These are phyloP conservation scores for Sphaerodactylus townsendi DNA, from an alignment of 2,113 vertebrate species.

Conservation along the genomic window DNA sequence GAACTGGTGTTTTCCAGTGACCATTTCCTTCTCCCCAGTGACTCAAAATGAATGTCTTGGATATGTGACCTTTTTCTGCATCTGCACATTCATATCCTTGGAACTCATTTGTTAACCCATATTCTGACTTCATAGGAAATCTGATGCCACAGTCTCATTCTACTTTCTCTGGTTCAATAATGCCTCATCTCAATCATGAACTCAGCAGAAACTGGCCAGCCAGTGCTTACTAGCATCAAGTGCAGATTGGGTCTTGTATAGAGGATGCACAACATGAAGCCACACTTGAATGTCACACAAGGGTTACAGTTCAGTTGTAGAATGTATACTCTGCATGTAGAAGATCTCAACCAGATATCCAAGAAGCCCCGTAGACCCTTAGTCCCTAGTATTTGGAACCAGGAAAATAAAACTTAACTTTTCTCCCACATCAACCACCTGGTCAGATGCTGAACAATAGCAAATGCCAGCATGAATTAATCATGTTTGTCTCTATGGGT, in stretches of 20 bases:
- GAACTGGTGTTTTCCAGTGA: slow-evolving; percentile 39
- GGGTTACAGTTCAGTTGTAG: too few species aligned
- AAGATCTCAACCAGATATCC: neutral
- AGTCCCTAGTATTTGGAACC: neutral
- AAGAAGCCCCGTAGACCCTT: neutral
- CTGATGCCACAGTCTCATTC: slow-evolving; percentile 9
- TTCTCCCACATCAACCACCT: slow-evolving; percentile 24
- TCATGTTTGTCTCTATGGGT: slow-evolving; percentile 28
- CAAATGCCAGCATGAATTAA: slow-evolving; percentile 15
- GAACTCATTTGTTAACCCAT: slow-evolving; percentile 32
- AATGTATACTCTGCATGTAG: too few species aligned
- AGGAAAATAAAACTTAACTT: slow-evolving; percentile 22
- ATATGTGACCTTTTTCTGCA: slow-evolving; percentile 1
- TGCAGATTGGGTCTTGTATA: neutral
- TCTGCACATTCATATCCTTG: slow-evolving; percentile 8
- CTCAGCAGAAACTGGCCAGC: neutral
- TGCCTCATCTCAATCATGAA: slow-evolving; percentile 15
- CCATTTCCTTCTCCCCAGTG: slow-evolving; percentile 23
- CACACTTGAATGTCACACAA: neutral
- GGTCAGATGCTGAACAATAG: slow-evolving; percentile 41
- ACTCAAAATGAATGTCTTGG: slow-evolving; percentile 60
- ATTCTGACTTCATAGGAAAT: slow-evolving; percentile 34
- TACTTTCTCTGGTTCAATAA: slow-evolving; percentile 27
- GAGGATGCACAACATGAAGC: neutral
- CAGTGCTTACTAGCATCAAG: neutral